Base-by-base conservation (phyloP, 2,113 vertebrate genomes). In the Colinus virginianus region DNA sequence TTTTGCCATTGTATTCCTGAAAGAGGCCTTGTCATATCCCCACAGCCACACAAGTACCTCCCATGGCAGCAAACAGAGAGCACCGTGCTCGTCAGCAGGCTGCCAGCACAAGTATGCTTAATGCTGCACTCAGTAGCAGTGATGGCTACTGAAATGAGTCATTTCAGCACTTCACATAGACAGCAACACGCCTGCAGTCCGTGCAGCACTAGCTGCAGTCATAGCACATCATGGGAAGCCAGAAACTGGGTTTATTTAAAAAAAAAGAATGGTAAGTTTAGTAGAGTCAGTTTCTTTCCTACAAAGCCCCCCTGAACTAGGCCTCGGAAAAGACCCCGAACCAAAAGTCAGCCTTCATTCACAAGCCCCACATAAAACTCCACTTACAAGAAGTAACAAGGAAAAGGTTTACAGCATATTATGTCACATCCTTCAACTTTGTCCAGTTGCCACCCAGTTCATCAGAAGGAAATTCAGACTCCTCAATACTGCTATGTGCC, bases 321-420 rank as follows among this genome's bases (percentile, higher is more conserved):
- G 23, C 40, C 51, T 28, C 43, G 7, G 49, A 62, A 92, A 87
- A 72, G 22, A n/a, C 79, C 42, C 32, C 93, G 62, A 84, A 88
- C 78, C 30, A 77, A 79, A 85, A 93, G 43, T n/a, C 53, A 75
- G 30, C 76, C 36, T 2, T 38, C 80, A 90, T 79, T 63, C 42
- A 61, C 46, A 61, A 70, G 18, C 67, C 51, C 9, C 51, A 11
- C 16, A 62, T 20, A 80, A 90, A 64, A 8, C 20, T 68, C 71
- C 80, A 66, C 17, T 88, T 78, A 75, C 64, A 94, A 89, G 91
- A 96, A 88, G 85, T 51, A 91, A 95, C 76, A 85, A 94, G 87
- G 81, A 61, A 78, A 76, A 89, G 26, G 53, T 14, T 78, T 76
- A 64, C 0, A 7, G 56, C 40, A 53, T 42, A 67, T 61, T 84